Evolutionary conservation across 2,797 vertebrate genomes (phyloP).

Genomic region (Diceros bicornis): DNA sequence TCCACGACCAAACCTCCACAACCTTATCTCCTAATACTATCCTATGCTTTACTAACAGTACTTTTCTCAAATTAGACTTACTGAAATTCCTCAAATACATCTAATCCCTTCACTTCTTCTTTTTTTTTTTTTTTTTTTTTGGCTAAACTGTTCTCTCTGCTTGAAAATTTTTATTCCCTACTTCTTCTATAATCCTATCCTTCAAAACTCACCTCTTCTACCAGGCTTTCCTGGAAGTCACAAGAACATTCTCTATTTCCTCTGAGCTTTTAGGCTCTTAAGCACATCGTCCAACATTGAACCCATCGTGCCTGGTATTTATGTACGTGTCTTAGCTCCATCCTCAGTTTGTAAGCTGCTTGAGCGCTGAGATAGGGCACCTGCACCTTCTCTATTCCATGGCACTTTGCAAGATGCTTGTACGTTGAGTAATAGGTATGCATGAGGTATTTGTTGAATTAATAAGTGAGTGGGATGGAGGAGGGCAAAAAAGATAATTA

Average conservation of each 20-base stretch:
- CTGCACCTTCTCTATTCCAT: neutral
- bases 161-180: neutral
- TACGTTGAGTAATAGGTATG: neutral
- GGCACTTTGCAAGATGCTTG: neutral
- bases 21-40: neutral
- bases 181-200: neutral
- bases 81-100: neutral
- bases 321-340: neutral
- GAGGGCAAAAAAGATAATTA: too few relatives aligned
- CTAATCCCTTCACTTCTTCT: neutral
- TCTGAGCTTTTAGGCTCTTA: neutral
- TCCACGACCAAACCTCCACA: neutral
- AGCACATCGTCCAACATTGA: neutral
- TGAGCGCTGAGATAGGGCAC: neutral
- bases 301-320: neutral
- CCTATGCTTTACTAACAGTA: neutral
- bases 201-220: neutral
- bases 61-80: neutral
- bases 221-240: neutral
- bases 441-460: neutral
- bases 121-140: too few relatives aligned
- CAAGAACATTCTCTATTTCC: neutral
- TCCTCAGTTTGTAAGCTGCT: neutral
- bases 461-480: neutral
- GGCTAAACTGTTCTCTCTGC: neutral